Evolutionary conservation across 2,113 vertebrate genomes (phyloP).

Genomic region (Mixornis gularis): DNA sequence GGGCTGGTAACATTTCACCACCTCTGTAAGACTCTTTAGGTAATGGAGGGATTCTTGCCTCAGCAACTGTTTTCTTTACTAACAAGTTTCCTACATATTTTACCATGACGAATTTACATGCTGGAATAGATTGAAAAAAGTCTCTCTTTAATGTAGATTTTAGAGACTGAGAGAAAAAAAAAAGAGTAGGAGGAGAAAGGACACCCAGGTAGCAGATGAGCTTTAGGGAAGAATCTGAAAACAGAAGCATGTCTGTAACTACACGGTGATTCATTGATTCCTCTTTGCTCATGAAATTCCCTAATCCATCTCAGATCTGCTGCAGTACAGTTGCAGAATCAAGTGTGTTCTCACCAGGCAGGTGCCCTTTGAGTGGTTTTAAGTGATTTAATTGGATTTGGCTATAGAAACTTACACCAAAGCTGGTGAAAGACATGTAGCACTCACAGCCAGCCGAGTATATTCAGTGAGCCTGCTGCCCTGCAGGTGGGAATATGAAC

Average conservation of each 20-base stretch:
- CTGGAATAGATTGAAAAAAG: background rate
- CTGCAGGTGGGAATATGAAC: slow-evolving; percentile 14
- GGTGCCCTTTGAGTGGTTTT: background rate
- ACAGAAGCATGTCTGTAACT: background rate
- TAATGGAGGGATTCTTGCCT: background rate
- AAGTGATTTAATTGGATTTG: background rate
- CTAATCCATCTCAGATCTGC: background rate
- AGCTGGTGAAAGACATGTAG: background rate
- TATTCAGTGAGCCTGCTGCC: background rate
- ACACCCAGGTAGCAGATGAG: background rate
- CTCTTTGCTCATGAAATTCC: background rate
- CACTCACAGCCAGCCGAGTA: background rate
- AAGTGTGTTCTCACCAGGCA: background rate
- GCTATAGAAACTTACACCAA: background rate
- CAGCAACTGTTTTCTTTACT: background rate
- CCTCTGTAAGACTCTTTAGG: background rate
- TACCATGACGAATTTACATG: background rate
- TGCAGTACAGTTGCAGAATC: background rate
- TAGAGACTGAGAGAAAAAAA: background rate
- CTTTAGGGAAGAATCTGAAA: background rate
- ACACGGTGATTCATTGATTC: background rate
- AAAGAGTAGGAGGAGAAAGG: background rate
- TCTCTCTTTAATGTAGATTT: background rate
- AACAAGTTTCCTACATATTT: background rate
- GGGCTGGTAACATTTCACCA: background rate